Conservation (phyloP, 2,888 invertebrate genomes). For the Leuctra nigra region DNA sequence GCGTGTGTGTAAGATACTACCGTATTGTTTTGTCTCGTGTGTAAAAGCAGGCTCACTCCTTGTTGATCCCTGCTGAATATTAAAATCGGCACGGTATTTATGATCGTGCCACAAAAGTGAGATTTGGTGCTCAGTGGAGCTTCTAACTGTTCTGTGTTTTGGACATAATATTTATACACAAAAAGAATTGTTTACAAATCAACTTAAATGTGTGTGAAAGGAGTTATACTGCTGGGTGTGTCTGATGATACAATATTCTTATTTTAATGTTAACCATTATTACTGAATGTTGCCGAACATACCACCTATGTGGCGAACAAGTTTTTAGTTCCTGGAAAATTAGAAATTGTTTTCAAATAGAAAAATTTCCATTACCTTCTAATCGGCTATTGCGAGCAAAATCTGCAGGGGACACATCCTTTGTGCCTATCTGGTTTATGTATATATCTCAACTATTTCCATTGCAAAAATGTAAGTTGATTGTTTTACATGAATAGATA, state of each 20-base stretch:
- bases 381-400: too few relatives aligned
- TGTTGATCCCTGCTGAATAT: conserved; percentile 2
- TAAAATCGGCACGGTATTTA: background rate
- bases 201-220: conserved; percentile 24
- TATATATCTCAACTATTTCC: too few relatives aligned
- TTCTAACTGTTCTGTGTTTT: conserved; percentile 17
- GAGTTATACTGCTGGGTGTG: conserved; percentile 29
- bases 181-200: conserved; percentile 18
- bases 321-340: too few relatives aligned
- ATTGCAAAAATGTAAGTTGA: too few relatives aligned
- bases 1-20: background rate
- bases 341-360: too few relatives aligned
- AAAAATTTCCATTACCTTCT: too few relatives aligned
- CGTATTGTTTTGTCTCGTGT: conserved; percentile 18
- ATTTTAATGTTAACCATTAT: conserved; percentile 14
- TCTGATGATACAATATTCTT: conserved; percentile 22
- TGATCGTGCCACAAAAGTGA: background rate
- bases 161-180: conserved; percentile 20
- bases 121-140: conserved; percentile 12
- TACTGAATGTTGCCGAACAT: conserved; percentile 22
- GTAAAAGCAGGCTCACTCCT: conserved; percentile 28
- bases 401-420: too few relatives aligned
- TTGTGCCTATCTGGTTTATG: too few relatives aligned
- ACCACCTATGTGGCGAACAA: too few relatives aligned
- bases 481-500: too few relatives aligned